Evolutionary conservation across 1,140 invertebrate species (phyloP).

Genomic region (Rhyzopertha dominica): DNA sequence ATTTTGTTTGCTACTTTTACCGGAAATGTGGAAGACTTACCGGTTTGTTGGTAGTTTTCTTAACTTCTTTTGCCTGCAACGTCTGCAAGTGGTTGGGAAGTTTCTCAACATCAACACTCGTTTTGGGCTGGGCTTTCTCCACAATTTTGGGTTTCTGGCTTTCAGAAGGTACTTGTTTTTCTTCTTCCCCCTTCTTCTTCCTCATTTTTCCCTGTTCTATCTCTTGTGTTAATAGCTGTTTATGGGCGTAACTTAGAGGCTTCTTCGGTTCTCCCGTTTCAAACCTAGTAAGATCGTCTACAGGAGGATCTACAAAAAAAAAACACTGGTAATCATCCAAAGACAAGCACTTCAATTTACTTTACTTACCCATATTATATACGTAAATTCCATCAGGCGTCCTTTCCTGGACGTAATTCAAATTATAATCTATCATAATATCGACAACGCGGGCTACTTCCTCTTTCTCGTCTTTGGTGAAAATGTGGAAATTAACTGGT

Average conservation of each 20-base stretch:
- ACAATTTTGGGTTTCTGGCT: not conserved
- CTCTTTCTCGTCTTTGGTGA: conserved; percentile 68
- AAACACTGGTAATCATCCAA: too few relatives aligned
- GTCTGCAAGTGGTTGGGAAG: conserved; percentile 63
- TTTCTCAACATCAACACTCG: not conserved
- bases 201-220: conserved; percentile 68
- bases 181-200: conserved; percentile 37
- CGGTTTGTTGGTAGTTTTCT: conserved; percentile 22
- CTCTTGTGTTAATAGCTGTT: conserved; percentile 74
- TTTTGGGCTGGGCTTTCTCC: conserved; percentile 7
- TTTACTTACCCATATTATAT: conserved; percentile 74
- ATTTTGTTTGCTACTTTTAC: too few relatives aligned
- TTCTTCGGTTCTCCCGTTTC: conserved; percentile 36
- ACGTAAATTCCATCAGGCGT: conserved; percentile 71
- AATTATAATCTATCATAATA: conserved; percentile 84
- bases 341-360: conserved; percentile 6
- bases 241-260: conserved; percentile 59
- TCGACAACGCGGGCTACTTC: conserved; percentile 67
- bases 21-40: too few relatives aligned
- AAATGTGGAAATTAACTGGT: conserved; percentile 72
- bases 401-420: conserved; percentile 80
- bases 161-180: not conserved
- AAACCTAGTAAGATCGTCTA: conserved; percentile 45
- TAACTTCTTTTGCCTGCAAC: conserved; percentile 53
- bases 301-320: conserved; percentile 45